Percentiles rank a stretch among this genome's conserved stretches.
These are phyloP conservation scores for Samia ricini DNA, from an alignment of 1,140 invertebrate genomes.

Conservation along the genomic window DNA sequence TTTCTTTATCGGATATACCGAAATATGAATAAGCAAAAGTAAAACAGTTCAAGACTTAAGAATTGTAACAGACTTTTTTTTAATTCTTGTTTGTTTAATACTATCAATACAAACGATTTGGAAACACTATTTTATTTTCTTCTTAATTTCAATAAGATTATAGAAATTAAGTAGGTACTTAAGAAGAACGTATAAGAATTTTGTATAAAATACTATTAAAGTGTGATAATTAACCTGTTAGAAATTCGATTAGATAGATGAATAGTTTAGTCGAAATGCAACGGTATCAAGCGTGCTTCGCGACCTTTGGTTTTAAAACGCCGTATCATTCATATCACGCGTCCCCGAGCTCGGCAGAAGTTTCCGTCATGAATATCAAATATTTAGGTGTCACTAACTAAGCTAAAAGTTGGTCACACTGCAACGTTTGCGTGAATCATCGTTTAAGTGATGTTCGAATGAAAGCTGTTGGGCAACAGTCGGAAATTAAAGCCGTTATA, in stretches of 20 bases:
- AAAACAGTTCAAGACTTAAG: too few relatives aligned
- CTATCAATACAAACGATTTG: too few relatives aligned
- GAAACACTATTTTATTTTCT: too few relatives aligned
- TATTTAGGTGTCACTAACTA: background rate
- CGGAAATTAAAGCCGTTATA: background rate
- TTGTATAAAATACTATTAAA: background rate
- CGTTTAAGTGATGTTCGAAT: background rate
- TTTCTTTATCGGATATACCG: too few relatives aligned
- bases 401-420: constrained; percentile 6
- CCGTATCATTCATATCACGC: constrained; percentile 7
- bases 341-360: background rate
- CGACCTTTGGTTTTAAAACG: constrained; percentile 8
- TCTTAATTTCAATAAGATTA: too few relatives aligned
- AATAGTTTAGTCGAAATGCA: background rate
- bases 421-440: background rate
- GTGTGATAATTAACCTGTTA: background rate
- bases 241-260: background rate
- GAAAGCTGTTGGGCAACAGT: constrained; percentile 1
- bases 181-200: too few relatives aligned
- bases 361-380: constrained; percentile 9
- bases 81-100: too few relatives aligned
- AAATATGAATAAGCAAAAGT: too few relatives aligned
- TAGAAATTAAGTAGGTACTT: too few relatives aligned
- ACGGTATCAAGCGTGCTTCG: background rate
- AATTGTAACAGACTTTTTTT: too few relatives aligned